phyloP scores from a whole-genome alignment of 2,888 invertebrate genomes.

The Erannis defoliaria region DNA sequence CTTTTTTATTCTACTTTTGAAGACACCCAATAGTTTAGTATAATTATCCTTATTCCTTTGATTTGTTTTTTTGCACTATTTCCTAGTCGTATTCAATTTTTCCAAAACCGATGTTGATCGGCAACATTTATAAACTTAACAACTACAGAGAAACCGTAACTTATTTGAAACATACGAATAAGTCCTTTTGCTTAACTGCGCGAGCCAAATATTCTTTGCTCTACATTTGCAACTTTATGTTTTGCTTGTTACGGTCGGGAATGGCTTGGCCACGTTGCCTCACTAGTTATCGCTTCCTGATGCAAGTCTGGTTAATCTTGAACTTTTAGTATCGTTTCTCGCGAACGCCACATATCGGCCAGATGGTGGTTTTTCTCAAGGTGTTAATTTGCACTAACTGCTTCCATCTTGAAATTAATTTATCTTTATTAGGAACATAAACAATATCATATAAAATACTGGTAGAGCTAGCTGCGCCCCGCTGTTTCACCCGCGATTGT shows the following conservation, averaged over 20 bases:
- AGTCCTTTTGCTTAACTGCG: not conserved
- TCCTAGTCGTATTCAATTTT: not conserved
- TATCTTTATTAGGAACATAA: too few species aligned
- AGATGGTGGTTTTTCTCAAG: not conserved
- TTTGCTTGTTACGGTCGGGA: not conserved
- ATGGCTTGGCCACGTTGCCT: not conserved
- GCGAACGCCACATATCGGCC: slow-evolving; percentile 7
- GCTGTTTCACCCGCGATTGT: too few species aligned
- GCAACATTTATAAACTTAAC: not conserved
- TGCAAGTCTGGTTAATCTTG: slow-evolving; percentile 24
- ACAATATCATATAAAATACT: too few species aligned
- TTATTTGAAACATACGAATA: not conserved
- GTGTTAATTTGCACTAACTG: not conserved
- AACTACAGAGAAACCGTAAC: slow-evolving; percentile 1
- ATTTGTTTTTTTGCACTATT: not conserved
- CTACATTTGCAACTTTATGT: not conserved
- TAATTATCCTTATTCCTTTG: too few species aligned
- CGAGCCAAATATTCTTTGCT: not conserved
- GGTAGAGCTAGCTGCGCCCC: too few species aligned
- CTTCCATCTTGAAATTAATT: too few species aligned
- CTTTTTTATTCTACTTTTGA: not conserved
- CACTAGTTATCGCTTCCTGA: slow-evolving; percentile 22
- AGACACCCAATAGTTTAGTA: not conserved
- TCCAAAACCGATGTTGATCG: not conserved
- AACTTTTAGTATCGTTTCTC: slow-evolving; percentile 15